A percentile compares a stretch with the other conserved stretches of the same genome.
These are phyloP conservation scores for Pollimyrus isidori DNA, from an alignment of 2,113 vertebrate species.

Conservation along the genomic window DNA sequence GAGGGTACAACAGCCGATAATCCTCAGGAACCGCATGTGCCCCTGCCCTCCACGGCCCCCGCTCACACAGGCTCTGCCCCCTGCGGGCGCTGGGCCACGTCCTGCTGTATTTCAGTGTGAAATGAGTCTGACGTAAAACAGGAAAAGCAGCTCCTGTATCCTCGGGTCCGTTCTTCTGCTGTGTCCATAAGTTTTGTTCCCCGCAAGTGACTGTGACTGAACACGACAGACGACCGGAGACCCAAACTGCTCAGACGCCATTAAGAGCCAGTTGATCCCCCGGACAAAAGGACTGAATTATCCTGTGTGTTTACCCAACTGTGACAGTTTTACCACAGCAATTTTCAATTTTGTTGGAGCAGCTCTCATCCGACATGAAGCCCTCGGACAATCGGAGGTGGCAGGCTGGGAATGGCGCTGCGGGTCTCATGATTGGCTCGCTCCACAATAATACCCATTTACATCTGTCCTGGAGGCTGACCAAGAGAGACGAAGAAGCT, in stretches of 20 bases:
- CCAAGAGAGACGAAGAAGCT: constrained; percentile 6
- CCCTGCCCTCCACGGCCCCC: background rate
- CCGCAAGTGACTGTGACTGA: background rate
- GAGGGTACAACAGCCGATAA: background rate
- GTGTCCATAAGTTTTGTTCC: background rate
- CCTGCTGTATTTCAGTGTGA: background rate
- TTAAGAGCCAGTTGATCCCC: background rate
- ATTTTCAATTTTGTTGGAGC: background rate
- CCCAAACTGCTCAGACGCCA: background rate
- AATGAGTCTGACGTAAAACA: background rate
- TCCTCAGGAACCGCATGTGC: background rate
- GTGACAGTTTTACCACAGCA: constrained; percentile 1
- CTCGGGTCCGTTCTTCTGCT: background rate
- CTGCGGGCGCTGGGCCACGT: background rate
- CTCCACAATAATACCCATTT: constrained; percentile 4
- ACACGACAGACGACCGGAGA: background rate
- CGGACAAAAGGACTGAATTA: background rate
- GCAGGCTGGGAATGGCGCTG: background rate
- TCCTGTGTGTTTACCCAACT: background rate
- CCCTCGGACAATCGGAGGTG: background rate
- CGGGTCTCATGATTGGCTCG: background rate
- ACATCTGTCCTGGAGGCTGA: constrained; percentile 8
- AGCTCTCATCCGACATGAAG: background rate
- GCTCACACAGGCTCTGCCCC: background rate
- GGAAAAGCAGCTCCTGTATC: background rate